Evolutionary conservation across 30 jellyfish, hydroid and myxozoan genomes (phyloP).

Genomic region (Turritopsis dohrnii): DNA sequence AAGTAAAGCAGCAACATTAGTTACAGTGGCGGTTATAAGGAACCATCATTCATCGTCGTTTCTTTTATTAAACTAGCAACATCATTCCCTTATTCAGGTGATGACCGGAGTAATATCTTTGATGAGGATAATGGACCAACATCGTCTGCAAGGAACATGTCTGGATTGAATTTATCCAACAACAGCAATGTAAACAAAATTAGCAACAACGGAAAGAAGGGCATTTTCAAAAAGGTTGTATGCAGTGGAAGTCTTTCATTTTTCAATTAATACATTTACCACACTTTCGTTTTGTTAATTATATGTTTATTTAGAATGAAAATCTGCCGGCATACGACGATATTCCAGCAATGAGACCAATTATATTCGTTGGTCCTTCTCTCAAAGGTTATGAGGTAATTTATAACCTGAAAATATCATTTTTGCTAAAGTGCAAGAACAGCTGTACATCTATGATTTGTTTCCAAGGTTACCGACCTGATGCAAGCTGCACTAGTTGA

Average conservation of each 20-base stretch:
- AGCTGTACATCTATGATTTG: not conserved
- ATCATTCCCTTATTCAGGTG: conserved; percentile 46
- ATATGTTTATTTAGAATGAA: conserved; percentile 53
- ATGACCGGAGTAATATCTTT: conserved; percentile 72
- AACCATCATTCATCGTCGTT: not conserved
- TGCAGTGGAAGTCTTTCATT: not conserved
- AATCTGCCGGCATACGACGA: conserved; percentile 91
- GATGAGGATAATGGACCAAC: conserved; percentile 76
- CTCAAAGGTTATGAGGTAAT: conserved; percentile 97
- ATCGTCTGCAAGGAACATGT: conserved; percentile 52
- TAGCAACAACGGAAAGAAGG: conserved; percentile 64
- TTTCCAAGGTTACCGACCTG: conserved; percentile 87
- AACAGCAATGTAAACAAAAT: conserved; percentile 12
- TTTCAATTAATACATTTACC: no score
- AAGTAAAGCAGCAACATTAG: no score
- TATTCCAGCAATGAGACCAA: conserved; percentile 97
- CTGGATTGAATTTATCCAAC: conserved; percentile 1
- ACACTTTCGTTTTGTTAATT: not conserved
- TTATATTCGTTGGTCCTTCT: conserved; percentile 97
- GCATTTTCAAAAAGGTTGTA: conserved; percentile 89
- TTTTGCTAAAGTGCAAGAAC: not conserved
- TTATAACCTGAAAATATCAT: not conserved
- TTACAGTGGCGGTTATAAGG: no score
- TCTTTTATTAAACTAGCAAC: no score
- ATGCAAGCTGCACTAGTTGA: conserved; percentile 94